Evolutionary conservation across 2,888 invertebrate species (phyloP).

Genomic region (Pasiphila rectangulata): DNA sequence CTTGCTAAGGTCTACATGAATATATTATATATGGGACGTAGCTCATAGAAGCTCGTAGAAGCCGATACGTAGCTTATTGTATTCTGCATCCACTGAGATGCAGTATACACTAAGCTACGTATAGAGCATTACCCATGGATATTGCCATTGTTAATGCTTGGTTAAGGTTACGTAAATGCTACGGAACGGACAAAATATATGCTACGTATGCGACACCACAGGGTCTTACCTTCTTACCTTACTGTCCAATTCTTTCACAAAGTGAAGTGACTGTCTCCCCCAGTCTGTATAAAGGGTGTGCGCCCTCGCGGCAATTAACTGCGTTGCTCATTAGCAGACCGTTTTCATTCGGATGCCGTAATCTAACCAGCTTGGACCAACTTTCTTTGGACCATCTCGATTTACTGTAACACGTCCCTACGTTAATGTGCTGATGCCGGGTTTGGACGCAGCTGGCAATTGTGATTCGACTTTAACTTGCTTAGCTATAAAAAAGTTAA

Average conservation of each 20-base stretch:
- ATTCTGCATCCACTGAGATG: no score
- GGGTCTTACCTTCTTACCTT: no score
- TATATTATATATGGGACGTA: no score
- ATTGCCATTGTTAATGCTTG: no score
- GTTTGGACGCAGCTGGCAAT: slow-evolving; percentile 45
- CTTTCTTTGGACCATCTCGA: slow-evolving; percentile 61
- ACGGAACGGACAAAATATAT: not conserved
- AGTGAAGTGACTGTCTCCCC: slow-evolving; percentile 10
- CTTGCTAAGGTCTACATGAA: no score
- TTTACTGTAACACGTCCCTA: slow-evolving; percentile 50
- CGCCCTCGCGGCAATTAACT: slow-evolving; percentile 63
- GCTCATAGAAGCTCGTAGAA: no score
- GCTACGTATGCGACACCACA: slow-evolving; percentile 8
- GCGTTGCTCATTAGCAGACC: slow-evolving; percentile 72
- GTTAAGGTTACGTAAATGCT: no score
- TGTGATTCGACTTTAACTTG: slow-evolving; percentile 42
- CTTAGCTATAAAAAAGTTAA: not conserved
- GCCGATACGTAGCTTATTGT: no score
- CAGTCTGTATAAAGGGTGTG: slow-evolving; percentile 25
- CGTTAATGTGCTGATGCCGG: slow-evolving; percentile 58
- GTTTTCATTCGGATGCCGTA: slow-evolving; percentile 69
- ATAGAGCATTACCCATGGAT: no score
- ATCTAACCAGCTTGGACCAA: slow-evolving; percentile 52
- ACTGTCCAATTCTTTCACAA: not conserved
- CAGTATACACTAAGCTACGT: no score